These are phyloP conservation scores for Cerceris ruficornis DNA, from an alignment of 2,888 invertebrate genomes.

Conservation along the genomic window DNA sequence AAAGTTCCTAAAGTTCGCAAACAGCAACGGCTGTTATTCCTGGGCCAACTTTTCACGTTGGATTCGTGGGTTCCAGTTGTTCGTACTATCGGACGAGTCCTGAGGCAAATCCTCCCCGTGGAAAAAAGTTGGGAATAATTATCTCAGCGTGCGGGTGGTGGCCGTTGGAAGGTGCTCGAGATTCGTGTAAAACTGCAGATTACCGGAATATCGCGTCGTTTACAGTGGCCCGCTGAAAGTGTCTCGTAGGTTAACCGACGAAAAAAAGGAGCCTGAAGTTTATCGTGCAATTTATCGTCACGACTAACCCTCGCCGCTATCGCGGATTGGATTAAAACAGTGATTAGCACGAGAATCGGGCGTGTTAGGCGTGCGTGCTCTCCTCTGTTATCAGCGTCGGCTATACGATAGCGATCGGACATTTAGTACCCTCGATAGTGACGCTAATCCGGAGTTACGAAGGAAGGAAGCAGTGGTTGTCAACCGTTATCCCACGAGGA, in stretches of 20 bases:
- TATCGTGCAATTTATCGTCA: constrained; percentile 73
- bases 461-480: constrained; percentile 72
- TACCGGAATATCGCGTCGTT: constrained; percentile 42
- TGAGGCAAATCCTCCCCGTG: not conserved
- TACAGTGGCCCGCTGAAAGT: constrained; percentile 58
- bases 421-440: constrained; percentile 77
- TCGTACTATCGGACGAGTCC: not conserved
- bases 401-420: constrained; percentile 75
- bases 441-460: constrained; percentile 75
- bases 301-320: constrained; percentile 69
- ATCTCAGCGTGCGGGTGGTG: constrained; percentile 32
- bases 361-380: constrained; percentile 70
- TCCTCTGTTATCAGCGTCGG: constrained; percentile 60
- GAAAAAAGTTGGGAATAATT: constrained; percentile 52
- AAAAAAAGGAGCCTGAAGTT: constrained; percentile 34
- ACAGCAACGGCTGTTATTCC: not conserved
- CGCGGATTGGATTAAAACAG: constrained; percentile 75
- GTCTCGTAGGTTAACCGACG: constrained; percentile 58
- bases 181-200: constrained; percentile 60
- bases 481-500: constrained; percentile 66
- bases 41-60: not conserved
- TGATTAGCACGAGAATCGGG: constrained; percentile 75
- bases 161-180: constrained; percentile 13
- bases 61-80: not conserved
- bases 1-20: too few relatives aligned